Evolutionary conservation across 2,888 invertebrate species (phyloP).

Genomic region (Ochlodes sylvanus): DNA sequence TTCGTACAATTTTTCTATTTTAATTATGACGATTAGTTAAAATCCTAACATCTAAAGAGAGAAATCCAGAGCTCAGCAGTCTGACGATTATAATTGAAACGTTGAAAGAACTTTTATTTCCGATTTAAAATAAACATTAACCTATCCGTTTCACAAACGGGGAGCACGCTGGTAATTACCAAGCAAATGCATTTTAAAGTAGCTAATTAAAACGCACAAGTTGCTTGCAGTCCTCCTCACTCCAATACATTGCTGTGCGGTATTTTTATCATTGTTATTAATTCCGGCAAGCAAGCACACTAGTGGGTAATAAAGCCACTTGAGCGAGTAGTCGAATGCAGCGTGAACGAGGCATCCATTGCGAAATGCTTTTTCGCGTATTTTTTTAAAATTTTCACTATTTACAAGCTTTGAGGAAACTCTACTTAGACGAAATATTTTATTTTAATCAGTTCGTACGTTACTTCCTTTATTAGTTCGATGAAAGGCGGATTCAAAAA

Average conservation of each 20-base stretch:
- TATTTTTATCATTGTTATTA: constrained; percentile 21
- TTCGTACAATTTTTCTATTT: no score
- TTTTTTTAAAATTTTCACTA: constrained; percentile 46
- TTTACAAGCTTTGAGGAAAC: constrained; percentile 39
- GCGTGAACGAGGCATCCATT: constrained; percentile 47
- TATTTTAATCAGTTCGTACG: constrained; percentile 2
- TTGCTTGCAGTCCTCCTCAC: neutral
- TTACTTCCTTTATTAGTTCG: constrained; percentile 7
- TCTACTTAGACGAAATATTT: neutral
- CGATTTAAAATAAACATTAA: constrained; percentile 6
- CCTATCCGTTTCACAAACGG: neutral
- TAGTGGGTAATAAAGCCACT: constrained; percentile 23
- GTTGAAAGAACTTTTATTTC: neutral
- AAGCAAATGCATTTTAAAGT: constrained; percentile 10
- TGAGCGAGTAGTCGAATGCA: constrained; percentile 29
- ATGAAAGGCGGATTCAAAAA: neutral
- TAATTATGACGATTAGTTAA: no score
- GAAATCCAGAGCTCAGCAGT: no score
- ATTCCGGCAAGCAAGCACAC: constrained; percentile 23
- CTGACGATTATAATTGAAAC: neutral
- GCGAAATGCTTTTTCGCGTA: constrained; percentile 43
- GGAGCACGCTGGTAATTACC: neutral
- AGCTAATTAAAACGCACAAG: constrained; percentile 12
- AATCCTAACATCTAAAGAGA: no score
- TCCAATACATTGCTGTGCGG: constrained; percentile 12